A percentile compares a stretch with the other conserved stretches of the same genome.
phyloP scores from a whole-genome alignment of 2,888 invertebrate genomes.

The Cheilosia vulpina region DNA sequence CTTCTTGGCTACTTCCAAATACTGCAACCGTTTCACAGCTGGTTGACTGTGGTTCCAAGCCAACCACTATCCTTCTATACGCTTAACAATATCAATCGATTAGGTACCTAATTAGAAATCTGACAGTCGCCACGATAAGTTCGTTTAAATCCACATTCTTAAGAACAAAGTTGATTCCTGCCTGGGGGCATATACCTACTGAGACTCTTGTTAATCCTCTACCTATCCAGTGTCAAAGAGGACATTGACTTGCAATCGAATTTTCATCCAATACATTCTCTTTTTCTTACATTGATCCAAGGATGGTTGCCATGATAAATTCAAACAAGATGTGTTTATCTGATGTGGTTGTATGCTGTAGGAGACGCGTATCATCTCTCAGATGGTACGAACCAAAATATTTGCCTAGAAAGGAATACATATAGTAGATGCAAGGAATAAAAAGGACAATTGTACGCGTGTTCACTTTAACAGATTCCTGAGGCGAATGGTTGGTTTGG shows the following conservation, averaged over 20 bases:
- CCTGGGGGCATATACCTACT: no score
- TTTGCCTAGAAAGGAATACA: not conserved
- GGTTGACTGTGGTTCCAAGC: no score
- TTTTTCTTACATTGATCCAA: not conserved
- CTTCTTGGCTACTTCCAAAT: no score
- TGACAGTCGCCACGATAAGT: no score
- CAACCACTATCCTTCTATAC: no score
- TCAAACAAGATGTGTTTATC: not conserved
- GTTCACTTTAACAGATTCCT: not conserved
- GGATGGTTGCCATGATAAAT: not conserved
- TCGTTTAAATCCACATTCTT: no score
- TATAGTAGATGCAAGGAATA: not conserved
- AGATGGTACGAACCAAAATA: not conserved
- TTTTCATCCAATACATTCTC: not conserved
- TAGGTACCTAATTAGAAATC: no score
- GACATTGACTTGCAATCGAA: not conserved
- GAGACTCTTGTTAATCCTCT: not conserved
- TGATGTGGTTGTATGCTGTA: not conserved
- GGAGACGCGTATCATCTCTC: not conserved
- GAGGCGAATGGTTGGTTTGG: not conserved
- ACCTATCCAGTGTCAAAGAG: not conserved
- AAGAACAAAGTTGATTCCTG: no score
- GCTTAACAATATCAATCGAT: no score
- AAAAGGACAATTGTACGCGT: not conserved
- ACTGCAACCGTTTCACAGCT: no score